Base-by-base conservation (phyloP, 2,113 vertebrate species). In the Nibea albiflora region DNA sequence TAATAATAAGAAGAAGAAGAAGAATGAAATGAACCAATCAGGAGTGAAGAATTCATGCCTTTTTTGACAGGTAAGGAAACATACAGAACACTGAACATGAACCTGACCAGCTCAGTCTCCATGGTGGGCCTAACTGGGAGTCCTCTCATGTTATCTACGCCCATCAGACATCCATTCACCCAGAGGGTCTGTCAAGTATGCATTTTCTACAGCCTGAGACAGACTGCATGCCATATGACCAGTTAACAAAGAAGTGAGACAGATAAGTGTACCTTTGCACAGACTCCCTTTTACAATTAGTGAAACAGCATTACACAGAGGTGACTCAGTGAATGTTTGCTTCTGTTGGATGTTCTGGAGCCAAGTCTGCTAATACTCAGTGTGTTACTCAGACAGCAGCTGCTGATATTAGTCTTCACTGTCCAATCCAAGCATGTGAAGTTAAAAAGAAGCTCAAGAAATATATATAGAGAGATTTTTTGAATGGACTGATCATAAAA, bases 341-440 rank as follows among this genome's bases (percentile, higher is more conserved):
- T 19, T 20, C 54, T 63, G 24, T 39, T 46, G 4, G 20, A 46
- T 17, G 24, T 75, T 76, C 64, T 31, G 69, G 50, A 5, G 1
- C 22, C 50, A 65, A 54, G 46, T 57, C 57, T 69, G 65, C 26
- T 2, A 61, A 42, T 50, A 49, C 56, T 68, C 24, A 54, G n/a
- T n/a, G 42, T 24, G 47, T 90, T 83, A 88, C 56, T 89, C 81
- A 90, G 68, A 89, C 22, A n/a, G 1, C 78, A 89, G 74, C 62
- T 85, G 78, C 52, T 19, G 42, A 79, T 19, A 78, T 76, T 35
- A 9, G 65, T 84, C 71, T 73, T 63, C 28, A 58, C 17, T 35
- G 31, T 72, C 53, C 20, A 28, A 8, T 15, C 17, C 46, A 49
- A 71, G 19, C 26, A 54, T 62, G 19, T 35, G 11, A 22, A 3